Evolutionary conservation across 2,113 vertebrate genomes (phyloP).

Genomic region (Ranitomeya variabilis): DNA sequence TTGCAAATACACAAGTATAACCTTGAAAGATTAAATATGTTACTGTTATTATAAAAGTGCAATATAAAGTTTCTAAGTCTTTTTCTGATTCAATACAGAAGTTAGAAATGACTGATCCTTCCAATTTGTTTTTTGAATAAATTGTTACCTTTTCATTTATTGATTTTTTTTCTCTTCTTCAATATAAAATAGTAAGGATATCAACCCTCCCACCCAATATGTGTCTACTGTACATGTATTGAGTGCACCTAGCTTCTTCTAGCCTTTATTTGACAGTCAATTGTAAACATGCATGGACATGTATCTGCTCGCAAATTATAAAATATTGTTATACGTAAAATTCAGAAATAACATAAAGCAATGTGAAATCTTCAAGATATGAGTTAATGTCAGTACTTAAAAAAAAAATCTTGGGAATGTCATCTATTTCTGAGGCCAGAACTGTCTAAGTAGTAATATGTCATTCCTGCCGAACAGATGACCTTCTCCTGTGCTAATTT

Average conservation of each 20-base stretch:
- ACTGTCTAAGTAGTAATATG: too few relatives aligned
- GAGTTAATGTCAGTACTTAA: neutral
- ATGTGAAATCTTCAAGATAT: neutral
- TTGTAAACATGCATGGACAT: neutral
- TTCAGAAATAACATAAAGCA: neutral
- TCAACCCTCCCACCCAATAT: neutral
- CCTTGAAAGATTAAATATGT: slow-evolving; percentile 34
- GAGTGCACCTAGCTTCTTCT: neutral
- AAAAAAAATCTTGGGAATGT: too few relatives aligned
- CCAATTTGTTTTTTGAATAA: neutral
- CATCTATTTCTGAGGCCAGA: too few relatives aligned
- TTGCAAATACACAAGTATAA: slow-evolving; percentile 42
- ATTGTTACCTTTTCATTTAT: neutral
- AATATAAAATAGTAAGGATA: neutral
- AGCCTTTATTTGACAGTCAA: neutral
- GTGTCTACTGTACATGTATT: neutral
- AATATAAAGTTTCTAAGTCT: neutral
- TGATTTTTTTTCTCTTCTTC: neutral
- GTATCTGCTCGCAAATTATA: neutral
- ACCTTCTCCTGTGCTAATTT: too few relatives aligned
- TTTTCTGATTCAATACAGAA: neutral
- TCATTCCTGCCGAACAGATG: too few relatives aligned
- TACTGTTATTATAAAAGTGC: slow-evolving; percentile 5
- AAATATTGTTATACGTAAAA: neutral
- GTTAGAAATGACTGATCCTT: neutral